Conservation (phyloP, 2,888 invertebrate species). For the Unio delphinus region DNA sequence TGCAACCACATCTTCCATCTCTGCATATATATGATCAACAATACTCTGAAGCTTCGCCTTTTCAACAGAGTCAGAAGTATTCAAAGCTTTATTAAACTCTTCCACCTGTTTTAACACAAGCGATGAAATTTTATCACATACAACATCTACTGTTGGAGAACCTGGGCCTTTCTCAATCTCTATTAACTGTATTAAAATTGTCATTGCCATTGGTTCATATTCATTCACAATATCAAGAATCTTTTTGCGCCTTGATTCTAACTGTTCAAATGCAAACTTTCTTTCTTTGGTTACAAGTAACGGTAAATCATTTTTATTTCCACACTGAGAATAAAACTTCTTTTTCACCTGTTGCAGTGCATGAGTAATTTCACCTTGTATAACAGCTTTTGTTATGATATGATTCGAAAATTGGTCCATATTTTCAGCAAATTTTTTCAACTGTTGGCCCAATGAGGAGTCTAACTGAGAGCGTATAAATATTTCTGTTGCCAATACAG, state of each 20-base stretch:
- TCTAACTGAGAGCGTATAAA: constrained; percentile 60
- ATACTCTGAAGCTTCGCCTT: constrained; percentile 24
- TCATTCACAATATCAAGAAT: constrained; percentile 46
- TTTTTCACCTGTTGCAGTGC: constrained; percentile 75
- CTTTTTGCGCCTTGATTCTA: constrained; percentile 42
- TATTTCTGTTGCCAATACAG: constrained; percentile 57
- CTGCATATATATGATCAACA: constrained; percentile 28
- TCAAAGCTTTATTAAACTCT: constrained; percentile 24
- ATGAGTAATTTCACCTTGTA: constrained; percentile 65
- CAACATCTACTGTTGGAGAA: constrained; percentile 30
- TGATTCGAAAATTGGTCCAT: constrained; percentile 53
- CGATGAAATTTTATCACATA: constrained; percentile 30
- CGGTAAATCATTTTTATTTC: constrained; percentile 26
- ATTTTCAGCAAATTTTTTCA: constrained; percentile 45
- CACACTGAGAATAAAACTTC: constrained; percentile 72
- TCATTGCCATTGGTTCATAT: constrained; percentile 43
- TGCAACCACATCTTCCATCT: constrained; percentile 28
- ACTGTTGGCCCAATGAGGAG: constrained; percentile 45
- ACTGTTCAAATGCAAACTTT: constrained; percentile 48
- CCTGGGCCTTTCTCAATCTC: constrained; percentile 33
- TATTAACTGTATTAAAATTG: constrained; percentile 34
- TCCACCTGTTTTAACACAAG: constrained; percentile 29
- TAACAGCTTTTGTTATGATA: constrained; percentile 49
- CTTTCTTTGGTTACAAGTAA: constrained; percentile 39
- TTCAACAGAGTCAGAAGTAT: constrained; percentile 19